Evolutionary conservation across 2,888 invertebrate genomes (phyloP).

Genomic region (Sepiola atlantica): DNA sequence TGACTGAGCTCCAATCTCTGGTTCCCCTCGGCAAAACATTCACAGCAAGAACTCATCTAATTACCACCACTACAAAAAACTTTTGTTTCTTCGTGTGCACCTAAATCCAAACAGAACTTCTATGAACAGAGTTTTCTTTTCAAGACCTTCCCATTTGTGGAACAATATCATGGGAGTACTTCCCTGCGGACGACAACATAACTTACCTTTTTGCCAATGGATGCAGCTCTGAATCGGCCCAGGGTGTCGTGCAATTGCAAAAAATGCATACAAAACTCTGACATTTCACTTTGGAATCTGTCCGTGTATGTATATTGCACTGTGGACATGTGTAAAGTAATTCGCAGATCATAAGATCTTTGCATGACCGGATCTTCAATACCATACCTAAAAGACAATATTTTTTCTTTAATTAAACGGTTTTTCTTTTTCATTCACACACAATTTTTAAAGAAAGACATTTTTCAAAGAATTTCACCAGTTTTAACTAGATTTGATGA

Average conservation of each 20-base stretch:
- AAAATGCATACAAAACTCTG: conserved; percentile 87
- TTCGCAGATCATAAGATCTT: conserved; percentile 81
- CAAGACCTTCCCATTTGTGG: too few relatives aligned
- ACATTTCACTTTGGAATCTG: conserved; percentile 90
- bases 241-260: conserved; percentile 87
- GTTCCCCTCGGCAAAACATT: too few relatives aligned
- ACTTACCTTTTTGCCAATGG: conserved; percentile 76
- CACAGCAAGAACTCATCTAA: too few relatives aligned
- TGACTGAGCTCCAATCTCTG: too few relatives aligned
- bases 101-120: too few relatives aligned
- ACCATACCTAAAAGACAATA: conserved; percentile 75
- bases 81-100: too few relatives aligned
- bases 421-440: background rate
- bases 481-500: too few relatives aligned
- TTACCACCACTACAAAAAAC: too few relatives aligned
- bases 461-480: background rate
- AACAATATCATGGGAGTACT: too few relatives aligned
- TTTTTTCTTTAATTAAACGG: too few relatives aligned
- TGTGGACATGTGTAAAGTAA: conserved; percentile 89
- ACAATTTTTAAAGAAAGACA: background rate
- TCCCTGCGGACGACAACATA: background rate
- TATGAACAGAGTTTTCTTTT: too few relatives aligned
- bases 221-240: conserved; percentile 80
- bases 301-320: conserved; percentile 95
- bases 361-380: conserved; percentile 77